phyloP scores from a whole-genome alignment of 1,140 invertebrate species.

The Lucilia sericata region DNA sequence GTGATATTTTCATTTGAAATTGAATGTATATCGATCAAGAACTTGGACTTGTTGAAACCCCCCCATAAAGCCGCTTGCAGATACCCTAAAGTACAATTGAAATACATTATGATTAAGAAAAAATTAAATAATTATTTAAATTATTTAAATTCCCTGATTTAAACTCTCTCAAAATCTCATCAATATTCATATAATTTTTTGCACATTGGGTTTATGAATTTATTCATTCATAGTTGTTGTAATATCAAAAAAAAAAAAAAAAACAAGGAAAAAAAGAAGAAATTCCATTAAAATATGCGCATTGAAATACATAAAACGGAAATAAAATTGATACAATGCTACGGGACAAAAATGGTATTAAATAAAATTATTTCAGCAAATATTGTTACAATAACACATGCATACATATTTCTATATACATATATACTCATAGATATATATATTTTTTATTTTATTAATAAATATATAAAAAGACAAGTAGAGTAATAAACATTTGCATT shows the following conservation, averaged over 20 bases:
- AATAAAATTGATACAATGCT: background rate
- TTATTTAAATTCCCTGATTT: too few species aligned
- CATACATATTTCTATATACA: background rate
- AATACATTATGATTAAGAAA: too few species aligned
- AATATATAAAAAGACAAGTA: background rate
- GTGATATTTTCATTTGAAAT: too few species aligned
- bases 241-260: background rate
- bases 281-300: conserved; percentile 16
- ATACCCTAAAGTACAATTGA: too few species aligned
- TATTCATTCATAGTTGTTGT: conserved; percentile 7
- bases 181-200: background rate
- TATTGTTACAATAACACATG: background rate
- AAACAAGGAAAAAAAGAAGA: background rate
- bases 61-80: too few species aligned
- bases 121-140: too few species aligned
- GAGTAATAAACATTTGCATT: too few species aligned
- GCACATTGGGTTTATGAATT: background rate
- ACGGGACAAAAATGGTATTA: background rate
- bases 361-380: conserved; percentile 13
- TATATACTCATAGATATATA: background rate
- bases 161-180: too few species aligned
- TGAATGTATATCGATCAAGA: too few species aligned
- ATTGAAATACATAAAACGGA: conserved; percentile 17
- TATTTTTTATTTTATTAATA: background rate
- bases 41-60: too few species aligned